A percentile compares a stretch with the other conserved stretches of the same genome.
phyloP scores from a whole-genome alignment of 2,888 invertebrate genomes.

The Arge pagana region DNA sequence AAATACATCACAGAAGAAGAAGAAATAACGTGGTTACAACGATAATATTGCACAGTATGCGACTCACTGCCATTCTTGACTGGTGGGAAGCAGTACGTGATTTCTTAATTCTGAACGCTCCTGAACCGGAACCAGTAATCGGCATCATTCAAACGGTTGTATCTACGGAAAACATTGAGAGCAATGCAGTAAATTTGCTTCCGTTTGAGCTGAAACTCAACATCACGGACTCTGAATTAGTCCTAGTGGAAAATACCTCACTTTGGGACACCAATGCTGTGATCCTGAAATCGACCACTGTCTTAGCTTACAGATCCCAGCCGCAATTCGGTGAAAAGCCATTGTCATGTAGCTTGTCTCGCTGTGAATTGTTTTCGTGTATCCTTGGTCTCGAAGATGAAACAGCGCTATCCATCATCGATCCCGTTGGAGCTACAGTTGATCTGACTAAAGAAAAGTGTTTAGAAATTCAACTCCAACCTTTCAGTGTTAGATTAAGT shows the following conservation, averaged over 20 bases:
- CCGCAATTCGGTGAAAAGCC: conserved; percentile 72
- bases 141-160: conserved; percentile 30
- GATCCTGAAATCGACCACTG: conserved; percentile 89
- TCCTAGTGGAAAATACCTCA: conserved; percentile 89
- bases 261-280: conserved; percentile 91
- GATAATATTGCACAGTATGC: conserved; percentile 90
- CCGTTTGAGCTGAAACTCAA: conserved; percentile 88
- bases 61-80: conserved; percentile 89
- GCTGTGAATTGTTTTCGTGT: conserved; percentile 92
- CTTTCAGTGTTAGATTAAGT: conserved; percentile 82
- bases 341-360: conserved; percentile 84
- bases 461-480: conserved; percentile 69
- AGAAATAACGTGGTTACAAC: conserved; percentile 78
- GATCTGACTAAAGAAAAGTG: conserved; percentile 63
- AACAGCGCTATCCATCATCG: conserved; percentile 92
- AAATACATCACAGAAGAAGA: conserved; percentile 74
- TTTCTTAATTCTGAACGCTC: conserved; percentile 68
- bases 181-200: conserved; percentile 37
- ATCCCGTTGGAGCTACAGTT: conserved; percentile 84
- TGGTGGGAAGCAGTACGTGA: conserved; percentile 88
- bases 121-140: conserved; percentile 48
- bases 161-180: conserved; percentile 37
- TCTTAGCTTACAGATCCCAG: conserved; percentile 75
- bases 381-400: conserved; percentile 89
- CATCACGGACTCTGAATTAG: conserved; percentile 93